phyloP scores from a whole-genome alignment of 2,888 invertebrate genomes.

The Amorpha juglandis region DNA sequence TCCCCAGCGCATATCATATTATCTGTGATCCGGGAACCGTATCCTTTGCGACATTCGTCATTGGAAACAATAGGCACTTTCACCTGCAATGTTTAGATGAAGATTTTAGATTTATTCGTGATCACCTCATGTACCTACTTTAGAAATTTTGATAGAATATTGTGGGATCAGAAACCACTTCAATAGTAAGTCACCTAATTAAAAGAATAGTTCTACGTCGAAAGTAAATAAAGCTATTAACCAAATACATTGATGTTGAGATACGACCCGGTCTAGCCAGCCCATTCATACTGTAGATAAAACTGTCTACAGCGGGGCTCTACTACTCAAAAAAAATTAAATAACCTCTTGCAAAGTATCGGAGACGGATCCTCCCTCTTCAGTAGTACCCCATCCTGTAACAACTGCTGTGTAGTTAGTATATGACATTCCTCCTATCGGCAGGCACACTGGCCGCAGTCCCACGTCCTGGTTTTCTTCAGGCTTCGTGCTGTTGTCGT shows the following conservation, averaged over 20 bases:
- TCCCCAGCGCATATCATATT: constrained; percentile 93
- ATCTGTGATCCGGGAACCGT: constrained; percentile 88
- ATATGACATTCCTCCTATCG: constrained; percentile 84
- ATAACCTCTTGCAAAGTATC: constrained; percentile 89
- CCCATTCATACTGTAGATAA: no score
- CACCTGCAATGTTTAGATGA: constrained; percentile 54
- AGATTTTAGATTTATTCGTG: no score
- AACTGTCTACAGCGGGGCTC: no score
- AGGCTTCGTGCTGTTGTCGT: constrained; percentile 36
- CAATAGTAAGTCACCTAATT: no score
- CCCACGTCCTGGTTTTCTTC: constrained; percentile 61
- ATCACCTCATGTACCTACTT: no score
- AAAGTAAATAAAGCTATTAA: no score
- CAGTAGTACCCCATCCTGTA: constrained; percentile 91
- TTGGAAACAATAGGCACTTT: constrained; percentile 78
- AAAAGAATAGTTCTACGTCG: no score
- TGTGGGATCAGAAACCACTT: no score
- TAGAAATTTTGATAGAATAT: no score
- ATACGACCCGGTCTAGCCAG: no score
- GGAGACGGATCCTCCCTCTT: constrained; percentile 88
- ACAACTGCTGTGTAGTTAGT: constrained; percentile 84
- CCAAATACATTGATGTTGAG: no score
- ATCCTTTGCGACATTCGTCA: constrained; percentile 86
- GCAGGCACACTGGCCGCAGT: constrained; percentile 91
- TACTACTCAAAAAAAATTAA: no score